Evolutionary conservation across 2,797 vertebrate species (phyloP).

Genomic region (Pogonophryne albipinna): DNA sequence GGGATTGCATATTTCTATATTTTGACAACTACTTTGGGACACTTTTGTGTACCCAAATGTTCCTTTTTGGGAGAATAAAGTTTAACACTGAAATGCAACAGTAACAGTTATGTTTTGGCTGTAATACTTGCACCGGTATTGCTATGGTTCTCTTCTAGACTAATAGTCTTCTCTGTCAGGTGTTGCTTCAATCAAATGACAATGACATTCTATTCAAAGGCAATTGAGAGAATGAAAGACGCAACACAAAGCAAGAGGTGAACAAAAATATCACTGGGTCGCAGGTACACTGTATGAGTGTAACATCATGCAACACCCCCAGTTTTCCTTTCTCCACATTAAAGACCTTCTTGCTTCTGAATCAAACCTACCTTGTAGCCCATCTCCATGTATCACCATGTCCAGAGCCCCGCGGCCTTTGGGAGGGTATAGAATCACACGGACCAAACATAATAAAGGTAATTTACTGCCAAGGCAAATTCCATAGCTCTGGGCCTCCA

Average conservation of each 20-base stretch:
- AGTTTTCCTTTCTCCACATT: not conserved
- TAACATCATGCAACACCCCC: not conserved
- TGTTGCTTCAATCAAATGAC: conserved; percentile 13
- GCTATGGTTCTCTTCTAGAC: not conserved
- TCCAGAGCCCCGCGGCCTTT: conserved; percentile 59
- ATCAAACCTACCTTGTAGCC: conserved; percentile 24
- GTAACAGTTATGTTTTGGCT: not conserved
- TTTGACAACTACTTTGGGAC: too few relatives aligned
- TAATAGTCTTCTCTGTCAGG: not conserved
- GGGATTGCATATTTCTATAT: too few relatives aligned
- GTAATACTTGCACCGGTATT: not conserved
- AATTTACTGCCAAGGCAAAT: conserved; percentile 98
- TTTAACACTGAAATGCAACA: too few relatives aligned
- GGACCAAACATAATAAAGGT: conserved; percentile 95
- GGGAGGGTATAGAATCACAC: conserved; percentile 82
- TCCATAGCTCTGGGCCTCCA: conserved; percentile 93
- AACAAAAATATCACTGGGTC: conserved; percentile 18
- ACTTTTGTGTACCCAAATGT: too few relatives aligned
- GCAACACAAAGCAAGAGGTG: conserved; percentile 39
- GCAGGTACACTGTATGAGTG: not conserved
- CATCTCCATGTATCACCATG: conserved; percentile 66
- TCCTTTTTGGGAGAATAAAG: too few relatives aligned
- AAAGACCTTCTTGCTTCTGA: conserved; percentile 31
- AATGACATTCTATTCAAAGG: not conserved
- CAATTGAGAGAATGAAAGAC: conserved; percentile 4